A percentile compares a stretch with the other conserved stretches of the same genome.
Evolutionary conservation across 2,797 vertebrate genomes (phyloP).

Genomic region (Diplodus sargus): DNA sequence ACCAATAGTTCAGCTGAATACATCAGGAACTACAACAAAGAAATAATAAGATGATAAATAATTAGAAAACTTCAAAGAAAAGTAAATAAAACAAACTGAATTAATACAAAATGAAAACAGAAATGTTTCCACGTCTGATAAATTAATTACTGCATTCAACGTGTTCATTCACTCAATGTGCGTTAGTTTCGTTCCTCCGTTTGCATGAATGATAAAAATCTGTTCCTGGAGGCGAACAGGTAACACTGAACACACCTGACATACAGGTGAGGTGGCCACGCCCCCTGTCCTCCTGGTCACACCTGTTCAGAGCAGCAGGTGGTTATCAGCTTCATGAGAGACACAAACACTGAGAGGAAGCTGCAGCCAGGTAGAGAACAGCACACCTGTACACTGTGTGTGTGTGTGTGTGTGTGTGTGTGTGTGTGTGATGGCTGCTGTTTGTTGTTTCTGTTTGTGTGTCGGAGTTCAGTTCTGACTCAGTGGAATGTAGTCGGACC

Average conservation of each 20-base stretch:
- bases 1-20: no score
- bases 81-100: no score
- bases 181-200: no score
- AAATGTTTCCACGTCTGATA: no score
- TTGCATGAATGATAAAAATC: no score
- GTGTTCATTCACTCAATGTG: no score
- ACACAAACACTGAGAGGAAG: not conserved
- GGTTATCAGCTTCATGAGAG: not conserved
- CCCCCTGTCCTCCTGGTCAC: not conserved
- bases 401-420: not conserved
- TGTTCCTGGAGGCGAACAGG: not conserved
- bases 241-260: not conserved
- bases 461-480: constrained; percentile 5
- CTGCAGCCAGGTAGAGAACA: not conserved
- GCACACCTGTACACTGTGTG: not conserved
- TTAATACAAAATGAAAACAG: no score
- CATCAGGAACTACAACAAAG: no score
- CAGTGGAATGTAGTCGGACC: not conserved
- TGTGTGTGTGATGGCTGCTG: not conserved
- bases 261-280: not conserved
- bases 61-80: no score
- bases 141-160: no score
- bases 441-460: constrained; percentile 6
- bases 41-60: no score
- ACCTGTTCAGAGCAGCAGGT: constrained; percentile 14